These are phyloP conservation scores for Pseudoatta argentina DNA, from an alignment of 1,140 invertebrate genomes.

Conservation along the genomic window DNA sequence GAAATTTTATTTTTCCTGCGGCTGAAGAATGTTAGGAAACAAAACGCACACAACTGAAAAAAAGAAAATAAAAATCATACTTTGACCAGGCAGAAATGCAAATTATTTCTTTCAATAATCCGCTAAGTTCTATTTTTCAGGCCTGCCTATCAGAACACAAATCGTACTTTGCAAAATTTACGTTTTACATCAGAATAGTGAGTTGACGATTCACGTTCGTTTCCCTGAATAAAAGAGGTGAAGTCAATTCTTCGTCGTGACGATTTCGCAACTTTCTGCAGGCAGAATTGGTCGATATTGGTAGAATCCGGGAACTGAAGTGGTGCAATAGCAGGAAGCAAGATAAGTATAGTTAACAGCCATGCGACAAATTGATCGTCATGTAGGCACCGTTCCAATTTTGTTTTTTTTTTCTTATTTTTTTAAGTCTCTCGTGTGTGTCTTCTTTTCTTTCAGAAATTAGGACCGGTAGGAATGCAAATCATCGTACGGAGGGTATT, in stretches of 20 bases:
- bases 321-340: conserved; percentile 67
- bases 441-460: conserved; percentile 12
- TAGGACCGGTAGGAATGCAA: conserved; percentile 15
- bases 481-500: conserved; percentile 13
- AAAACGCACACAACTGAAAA: conserved; percentile 14
- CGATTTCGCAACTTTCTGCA: conserved; percentile 40
- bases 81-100: conserved; percentile 7
- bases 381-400: conserved; percentile 27
- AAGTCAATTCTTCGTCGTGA: conserved; percentile 46
- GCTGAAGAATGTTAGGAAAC: conserved; percentile 3
- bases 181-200: conserved; percentile 1
- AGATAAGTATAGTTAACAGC: conserved; percentile 62
- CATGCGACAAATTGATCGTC: conserved; percentile 65
- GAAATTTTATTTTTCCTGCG: background rate
- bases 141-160: background rate
- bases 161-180: conserved; percentile 29
- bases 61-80: conserved; percentile 3
- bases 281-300: conserved; percentile 74
- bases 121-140: background rate
- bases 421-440: conserved; percentile 8
- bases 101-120: conserved; percentile 9
- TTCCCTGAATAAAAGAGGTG: conserved; percentile 40
- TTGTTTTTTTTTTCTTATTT: background rate
- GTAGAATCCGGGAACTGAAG: conserved; percentile 68
- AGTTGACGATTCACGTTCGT: background rate